Base-by-base conservation (phyloP, 2,888 invertebrate genomes). In the Ophonus ardosiacus region DNA sequence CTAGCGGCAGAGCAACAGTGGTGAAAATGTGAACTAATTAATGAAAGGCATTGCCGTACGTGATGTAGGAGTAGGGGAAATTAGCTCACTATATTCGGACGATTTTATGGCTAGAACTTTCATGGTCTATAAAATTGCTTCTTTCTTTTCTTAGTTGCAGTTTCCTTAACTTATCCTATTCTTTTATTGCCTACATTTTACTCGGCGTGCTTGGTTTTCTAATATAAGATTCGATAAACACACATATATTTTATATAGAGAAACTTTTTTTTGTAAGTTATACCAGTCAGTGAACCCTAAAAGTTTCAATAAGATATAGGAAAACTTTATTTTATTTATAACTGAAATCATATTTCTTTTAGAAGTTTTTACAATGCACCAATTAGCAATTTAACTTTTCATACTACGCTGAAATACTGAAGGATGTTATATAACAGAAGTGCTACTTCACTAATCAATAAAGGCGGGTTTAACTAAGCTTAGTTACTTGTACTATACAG, bases 21-120 rank as follows among this genome's bases (percentile, higher is more conserved):
- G 63, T 24, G 63, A 63, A 18, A 24, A 63, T 18, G 18, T 18
- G 63, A 31, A 68, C 68, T 68, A 68, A 38, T 65, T 65, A 65
- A 51, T 51, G 43, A 51, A 13, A 51, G 8, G 13, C 43, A 13
- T 51, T 31, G 31, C 31, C 31, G 31, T 31, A 31, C 31, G 31
- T 31, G 31, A 31, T 31, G 31, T 31, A 31, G 24, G 24, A 24
- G 31, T 31, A 31, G 31, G 43, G 43, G 13, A 51, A 13, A 51
- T 51, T 51, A 51, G 43, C 43, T 31, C 31, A 1, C 4, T 51
- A 51, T 51, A 51, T 51, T 13, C 43, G 43, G 43, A 51, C 43
- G 8, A 6, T 51, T 51, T 51, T 51, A 51, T 51, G 43, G 43
- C 6, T 51, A 51, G 43, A 10, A 51, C 43, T 51, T 51, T 10